Evolutionary conservation across 2,888 invertebrate genomes (phyloP), one percentile per base, ranked within the genome.

Genomic region (Drosophila yooni): DNA sequence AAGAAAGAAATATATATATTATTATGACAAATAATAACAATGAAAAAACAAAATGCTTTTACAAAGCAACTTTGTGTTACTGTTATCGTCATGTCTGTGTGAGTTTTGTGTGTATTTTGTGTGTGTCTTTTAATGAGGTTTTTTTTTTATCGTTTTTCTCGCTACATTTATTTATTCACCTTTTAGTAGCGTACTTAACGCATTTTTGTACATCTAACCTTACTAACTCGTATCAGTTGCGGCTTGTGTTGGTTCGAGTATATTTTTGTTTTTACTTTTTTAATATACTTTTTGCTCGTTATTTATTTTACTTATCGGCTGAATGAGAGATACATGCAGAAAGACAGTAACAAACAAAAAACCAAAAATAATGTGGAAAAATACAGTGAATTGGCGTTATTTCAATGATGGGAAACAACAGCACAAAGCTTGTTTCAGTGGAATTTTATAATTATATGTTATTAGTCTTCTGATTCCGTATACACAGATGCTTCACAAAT

Each of bases 161-260:
- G 34, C 53, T 52, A 52, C 48, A 64, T 56, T 75, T 69, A 76
- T 79, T 79, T 69, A 75, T 69, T 74, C 75, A 58, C 46, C 60
- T 68, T 78, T 76, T 63, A 64, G 58, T 56, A 69, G 11, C 25
- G 18, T 52, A 69, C 48, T 79, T 79, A 69, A 63, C 69, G 6
- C 75, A 60, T 29, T 60, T 81, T 66, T 63, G 40, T 60, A 53
- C 43, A 57, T 54, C 60, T 74, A 50, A 48, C 51, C 66, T 74
- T 83, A 68, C 69, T 33, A 67, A 29, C 13, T 50, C 59, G 79
- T 79, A 78, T 76, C 74, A 74, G 74, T 70, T 74, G 70, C 79
- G 74, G 76, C 36, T 59, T 33, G 8, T 75, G 70, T 72, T 60
- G 50, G n/a, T 51, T 67, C 29, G 46, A 66, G 13, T 29, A n/a